Conservation (phyloP, 2,888 invertebrate species). For the Diploptera punctata region DNA sequence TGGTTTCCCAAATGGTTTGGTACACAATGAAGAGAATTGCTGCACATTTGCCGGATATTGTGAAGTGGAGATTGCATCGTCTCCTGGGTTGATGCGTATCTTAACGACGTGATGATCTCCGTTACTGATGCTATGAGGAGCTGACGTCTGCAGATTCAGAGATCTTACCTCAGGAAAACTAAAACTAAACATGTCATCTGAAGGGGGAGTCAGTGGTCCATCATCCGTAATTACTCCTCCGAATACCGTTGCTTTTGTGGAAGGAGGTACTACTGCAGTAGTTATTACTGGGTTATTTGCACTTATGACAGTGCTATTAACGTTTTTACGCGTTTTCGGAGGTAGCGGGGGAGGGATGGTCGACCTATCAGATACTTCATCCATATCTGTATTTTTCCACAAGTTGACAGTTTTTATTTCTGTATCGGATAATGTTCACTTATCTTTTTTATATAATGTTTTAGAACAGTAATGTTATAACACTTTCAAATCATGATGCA, state of each 20-base stretch:
- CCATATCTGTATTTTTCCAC: not conserved
- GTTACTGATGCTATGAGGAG: conserved; percentile 25
- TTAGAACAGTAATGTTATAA: not conserved
- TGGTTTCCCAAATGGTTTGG: not conserved
- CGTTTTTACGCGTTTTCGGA: conserved; percentile 58
- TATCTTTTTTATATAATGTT: not conserved
- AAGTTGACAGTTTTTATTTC: not conserved
- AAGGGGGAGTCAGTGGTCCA: conserved; percentile 35
- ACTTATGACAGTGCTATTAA: conserved; percentile 19
- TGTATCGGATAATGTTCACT: not conserved
- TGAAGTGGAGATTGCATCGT: conserved; percentile 48
- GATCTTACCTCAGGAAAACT: conserved; percentile 20
- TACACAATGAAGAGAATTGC: conserved; percentile 10
- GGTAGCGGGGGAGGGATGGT: conserved; percentile 63
- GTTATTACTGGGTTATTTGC: conserved; percentile 4
- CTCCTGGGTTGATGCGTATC: conserved; percentile 71
- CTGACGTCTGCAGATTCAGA: conserved; percentile 47
- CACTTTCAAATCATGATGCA: not conserved
- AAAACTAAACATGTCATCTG: conserved; percentile 45
- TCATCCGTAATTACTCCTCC: conserved; percentile 46
- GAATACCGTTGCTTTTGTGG: conserved; percentile 57
- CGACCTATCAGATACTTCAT: conserved; percentile 9
- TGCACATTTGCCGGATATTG: conserved; percentile 23
- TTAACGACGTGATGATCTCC: conserved; percentile 66
- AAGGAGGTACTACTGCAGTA: conserved; percentile 8